Evolutionary conservation across 2,888 invertebrate species (phyloP), one percentile per base, ranked within the genome.

Genomic region (Monoplex corrugatus): DNA sequence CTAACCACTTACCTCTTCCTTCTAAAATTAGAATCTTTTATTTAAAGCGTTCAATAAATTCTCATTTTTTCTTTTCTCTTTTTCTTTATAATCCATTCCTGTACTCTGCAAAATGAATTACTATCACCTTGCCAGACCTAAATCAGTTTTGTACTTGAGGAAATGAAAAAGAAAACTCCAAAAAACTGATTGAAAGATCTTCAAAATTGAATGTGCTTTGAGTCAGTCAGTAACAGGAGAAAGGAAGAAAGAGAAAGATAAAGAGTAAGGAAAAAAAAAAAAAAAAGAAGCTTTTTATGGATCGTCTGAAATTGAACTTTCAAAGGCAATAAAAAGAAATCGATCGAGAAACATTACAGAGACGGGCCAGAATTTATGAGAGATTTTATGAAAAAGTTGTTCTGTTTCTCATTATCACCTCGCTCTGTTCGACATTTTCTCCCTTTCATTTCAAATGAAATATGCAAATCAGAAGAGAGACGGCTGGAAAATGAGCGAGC

Each of bases 381-480:
- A 5, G 57, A 28, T 16, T 57, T 23, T 2, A 5, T 28, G 57
- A 57, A 57, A 57, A 57, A 57, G 16, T 57, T 57, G 10, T 28
- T 57, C 57, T 28, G 19, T 57, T 57, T 57, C 19, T 57, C 57
- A 28, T 28, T 10, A 28, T n/a, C n/a, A n/a, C n/a, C n/a, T n/a
- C n/a, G n/a, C n/a, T n/a, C 57, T 28, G 57, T 57, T 57, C 28
- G 57, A 10, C 57, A 57, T 57, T 57, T 16, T 57, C 57, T 57
- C 57, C 57, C 57, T 57, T 57, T 57, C 57, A 57, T 57, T 57
- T 57, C 57, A 57, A 28, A 16, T 57, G 28, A 57, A 57, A 57
- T 57, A 57, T 57, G 57, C 19, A 16, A 57, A 23, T 57, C 57
- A 57, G 57, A 68, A 84, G 35, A 45, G n/a, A 88, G 50, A 72